Evolutionary conservation across 1,140 invertebrate species (phyloP), one percentile per base, ranked within the genome.

Genomic region (Plectrocnemia conspersa): DNA sequence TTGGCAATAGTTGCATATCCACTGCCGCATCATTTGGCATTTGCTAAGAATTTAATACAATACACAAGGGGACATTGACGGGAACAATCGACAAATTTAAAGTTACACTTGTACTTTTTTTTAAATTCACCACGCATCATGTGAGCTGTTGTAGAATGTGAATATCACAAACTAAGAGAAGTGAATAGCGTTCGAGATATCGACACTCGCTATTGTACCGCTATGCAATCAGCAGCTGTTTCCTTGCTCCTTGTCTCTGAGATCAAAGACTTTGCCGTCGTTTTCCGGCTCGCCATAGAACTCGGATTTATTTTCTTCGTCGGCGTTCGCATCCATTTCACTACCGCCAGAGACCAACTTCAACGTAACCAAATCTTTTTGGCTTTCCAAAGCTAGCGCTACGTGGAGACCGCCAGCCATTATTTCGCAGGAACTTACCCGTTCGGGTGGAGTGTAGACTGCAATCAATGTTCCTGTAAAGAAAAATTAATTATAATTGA

Each of bases 351-450:
- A 38, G 2, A 61, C 38, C 5, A 84, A 66, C 27, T 81, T 73
- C 3, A 90, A 71, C 41, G 84, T 84, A 1, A 85, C 69, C 16
- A 89, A 73, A 25, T 80, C 73, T 50, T 76, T 71, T 53, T 75
- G 73, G 63, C 80, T 79, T 59, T 82, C 80, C 25, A 83, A 62
- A 7, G 81, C 88, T 47, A 92, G 69, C 0, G 89, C 79, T 1
- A 92, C 76, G 33, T 81, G 76, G 16, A 79, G 75, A 0, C 89
- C 90, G 42, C 85, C 82, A 25, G 81, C 73, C 5, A 84, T 77
- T 13, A 91, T 77, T 64, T 89, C 84, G 65, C 86, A 89, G 1
- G 86, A 84, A 16, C 81, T 84, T 41, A 92, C 84, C 22, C 80
- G 77, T 52, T 79, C 72, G 58, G 85, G 79, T 18, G 89, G 83